Evolutionary conservation across 2,888 invertebrate species (phyloP).

Genomic region (Temnothorax rugatulus): DNA sequence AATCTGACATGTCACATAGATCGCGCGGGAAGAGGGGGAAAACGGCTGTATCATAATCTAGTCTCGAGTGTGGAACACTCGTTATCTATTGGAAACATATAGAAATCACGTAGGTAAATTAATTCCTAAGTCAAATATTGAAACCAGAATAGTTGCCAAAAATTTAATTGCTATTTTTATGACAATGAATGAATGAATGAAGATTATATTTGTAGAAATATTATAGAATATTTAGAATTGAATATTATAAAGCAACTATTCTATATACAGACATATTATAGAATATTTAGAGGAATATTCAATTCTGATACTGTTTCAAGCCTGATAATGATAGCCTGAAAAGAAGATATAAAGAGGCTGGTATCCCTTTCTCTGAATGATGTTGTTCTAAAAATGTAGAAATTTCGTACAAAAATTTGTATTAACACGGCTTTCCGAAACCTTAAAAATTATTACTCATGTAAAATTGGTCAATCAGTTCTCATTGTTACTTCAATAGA

Average conservation of each 20-base stretch:
- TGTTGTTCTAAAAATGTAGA: background rate
- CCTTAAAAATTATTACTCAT: background rate
- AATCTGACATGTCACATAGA: background rate
- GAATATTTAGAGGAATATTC: background rate
- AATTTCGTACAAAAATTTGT: constrained; percentile 20
- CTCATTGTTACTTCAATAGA: background rate
- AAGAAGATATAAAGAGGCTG: background rate
- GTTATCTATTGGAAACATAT: background rate
- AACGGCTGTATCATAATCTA: background rate
- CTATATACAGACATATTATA: background rate
- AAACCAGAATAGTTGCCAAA: background rate
- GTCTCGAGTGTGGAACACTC: background rate
- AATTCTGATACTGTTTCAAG: background rate
- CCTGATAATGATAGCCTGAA: background rate
- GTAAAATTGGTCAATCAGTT: background rate
- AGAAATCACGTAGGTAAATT: background rate
- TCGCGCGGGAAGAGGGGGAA: background rate
- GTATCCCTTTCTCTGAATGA: background rate
- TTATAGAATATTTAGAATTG: background rate
- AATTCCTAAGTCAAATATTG: background rate
- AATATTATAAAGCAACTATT: too few species aligned
- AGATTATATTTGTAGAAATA: background rate
- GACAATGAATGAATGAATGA: background rate
- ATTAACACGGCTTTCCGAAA: background rate
- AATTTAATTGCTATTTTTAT: constrained; percentile 3